phyloP scores from a whole-genome alignment of 2,113 vertebrate genomes.

The Petrocephalus zakoni region DNA sequence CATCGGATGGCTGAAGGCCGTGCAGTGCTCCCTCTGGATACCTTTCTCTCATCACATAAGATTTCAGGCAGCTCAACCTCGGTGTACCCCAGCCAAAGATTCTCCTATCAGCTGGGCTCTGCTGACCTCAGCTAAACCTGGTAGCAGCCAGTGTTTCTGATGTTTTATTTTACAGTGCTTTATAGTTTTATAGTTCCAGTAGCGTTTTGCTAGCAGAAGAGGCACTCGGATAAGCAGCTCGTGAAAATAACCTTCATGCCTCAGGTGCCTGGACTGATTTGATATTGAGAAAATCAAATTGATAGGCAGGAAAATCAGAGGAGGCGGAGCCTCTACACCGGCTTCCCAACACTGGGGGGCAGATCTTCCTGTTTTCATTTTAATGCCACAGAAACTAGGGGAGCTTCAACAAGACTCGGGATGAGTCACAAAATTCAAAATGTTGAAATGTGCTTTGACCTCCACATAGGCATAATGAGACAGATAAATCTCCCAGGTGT shows the following conservation, averaged over 20 bases:
- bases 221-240: neutral
- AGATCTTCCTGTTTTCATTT: neutral
- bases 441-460: neutral
- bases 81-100: neutral
- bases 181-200: no score
- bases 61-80: neutral
- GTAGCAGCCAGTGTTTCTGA: neutral
- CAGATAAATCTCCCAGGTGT: neutral
- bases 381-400: neutral
- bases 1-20: neutral
- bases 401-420: neutral
- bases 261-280: neutral
- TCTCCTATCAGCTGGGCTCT: neutral
- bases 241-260: neutral
- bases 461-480: neutral
- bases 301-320: neutral
- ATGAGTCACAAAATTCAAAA: neutral
- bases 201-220: neutral
- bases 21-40: neutral
- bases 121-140: neutral
- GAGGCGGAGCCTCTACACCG: neutral
- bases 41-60: neutral
- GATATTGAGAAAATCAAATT: neutral
- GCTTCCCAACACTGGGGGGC: neutral
- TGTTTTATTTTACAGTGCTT: neutral